Conservation (phyloP, 2,113 vertebrate species). For the Seriola quinqueradiata region DNA sequence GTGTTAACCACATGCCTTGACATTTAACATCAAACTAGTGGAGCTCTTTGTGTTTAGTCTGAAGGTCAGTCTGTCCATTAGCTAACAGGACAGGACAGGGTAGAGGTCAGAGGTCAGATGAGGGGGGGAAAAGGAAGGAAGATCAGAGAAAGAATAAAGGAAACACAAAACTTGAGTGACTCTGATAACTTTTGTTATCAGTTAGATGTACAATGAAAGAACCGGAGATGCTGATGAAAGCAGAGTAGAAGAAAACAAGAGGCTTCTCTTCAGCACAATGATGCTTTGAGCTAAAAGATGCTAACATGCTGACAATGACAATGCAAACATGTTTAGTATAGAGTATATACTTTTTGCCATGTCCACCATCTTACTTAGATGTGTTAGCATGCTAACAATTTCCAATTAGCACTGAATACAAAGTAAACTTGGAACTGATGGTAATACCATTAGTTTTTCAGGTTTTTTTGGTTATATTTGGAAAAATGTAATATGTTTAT, state of each 20-base stretch:
- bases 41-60: conserved; percentile 58
- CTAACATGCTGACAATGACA: not conserved
- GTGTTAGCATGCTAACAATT: no score
- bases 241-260: not conserved
- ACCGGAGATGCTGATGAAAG: not conserved
- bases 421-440: not conserved
- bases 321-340: not conserved
- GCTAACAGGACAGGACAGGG: conserved; percentile 8
- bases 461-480: not conserved
- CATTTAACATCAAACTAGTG: not conserved
- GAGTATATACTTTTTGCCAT: not conserved
- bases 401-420: not conserved
- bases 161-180: not conserved
- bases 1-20: not conserved
- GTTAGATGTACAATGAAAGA: not conserved
- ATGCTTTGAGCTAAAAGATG: not conserved
- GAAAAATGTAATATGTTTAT: no score
- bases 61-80: conserved; percentile 51
- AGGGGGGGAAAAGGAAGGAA: not conserved
- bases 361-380: not conserved
- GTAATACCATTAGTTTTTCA: not conserved
- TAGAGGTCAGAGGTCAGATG: conserved; percentile 46
- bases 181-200: not conserved
- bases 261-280: not conserved
- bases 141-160: not conserved